Base-by-base conservation (phyloP, 1,140 invertebrate species). In the Papilio polytes region DNA sequence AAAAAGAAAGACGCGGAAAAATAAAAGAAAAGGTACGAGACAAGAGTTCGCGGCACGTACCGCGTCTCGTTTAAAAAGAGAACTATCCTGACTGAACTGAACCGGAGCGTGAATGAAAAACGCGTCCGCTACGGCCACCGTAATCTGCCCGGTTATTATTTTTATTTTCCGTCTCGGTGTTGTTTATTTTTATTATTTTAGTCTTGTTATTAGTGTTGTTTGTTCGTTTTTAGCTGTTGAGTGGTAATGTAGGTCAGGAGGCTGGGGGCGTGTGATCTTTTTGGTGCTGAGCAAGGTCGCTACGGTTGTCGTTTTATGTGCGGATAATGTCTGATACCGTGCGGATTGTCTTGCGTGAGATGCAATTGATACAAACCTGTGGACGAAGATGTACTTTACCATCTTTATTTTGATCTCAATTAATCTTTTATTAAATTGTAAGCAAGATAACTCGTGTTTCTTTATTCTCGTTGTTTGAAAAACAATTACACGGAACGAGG, bases 21-120 rank as follows among this genome's bases (percentile, higher is more conserved):
- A 89, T 83, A 74, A 87, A 89, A 91, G 88, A 90, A 91, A 91
- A 92, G 81, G 84, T 86, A 81, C 84, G 81, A 88, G 88, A 85
- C 82, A 84, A 86, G 85, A 88, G 87, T 86, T 86, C 88, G 89
- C 88, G 91, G 90, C 92, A 93, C 93, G 92, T 93, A 92, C 91
- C 86, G 88, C 81, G 87, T 85, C 86, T 88, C 87, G 83, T 91
- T 89, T 91, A 94, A 94, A 93, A 93, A 91, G 91, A 94, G 87
- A 92, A 94, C 91, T 94, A 94, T 93, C 88, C 85, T 84, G 53
- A n/a, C 53, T 56, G 53, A 56, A 56, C 53, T 56, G 18, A 56
- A 88, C 82, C 89, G 85, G 84, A 92, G 93, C 92, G 93, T 94
- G 91, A 94, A 94, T 94, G 93, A 93, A 92, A 92, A 94, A 93